Evolutionary conservation across 2,888 invertebrate genomes (phyloP), one percentile per base, ranked within the genome.

Genomic region (Pristionchus fissidentatus): DNA sequence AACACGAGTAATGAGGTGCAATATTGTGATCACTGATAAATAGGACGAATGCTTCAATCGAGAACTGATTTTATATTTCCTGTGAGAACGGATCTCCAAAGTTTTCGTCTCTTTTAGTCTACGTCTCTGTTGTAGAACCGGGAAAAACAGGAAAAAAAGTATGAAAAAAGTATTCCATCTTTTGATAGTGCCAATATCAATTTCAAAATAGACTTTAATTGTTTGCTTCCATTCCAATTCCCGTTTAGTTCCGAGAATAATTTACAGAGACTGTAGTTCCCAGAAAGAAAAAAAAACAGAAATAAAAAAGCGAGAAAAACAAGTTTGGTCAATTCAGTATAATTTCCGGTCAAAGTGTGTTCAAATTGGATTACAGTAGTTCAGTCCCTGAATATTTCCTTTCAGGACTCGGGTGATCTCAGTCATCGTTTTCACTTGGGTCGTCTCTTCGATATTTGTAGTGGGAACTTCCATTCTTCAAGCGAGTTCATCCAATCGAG

Each of bases 401-500:
- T 78, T 32, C n/a, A 78, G 78, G 10, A 29, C 8, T 38, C 78
- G 49, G n/a, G 78, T 78, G 32, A 55, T 78, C 55, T 35, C 38
- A 7, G 35, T 78, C 35, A 78, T 78, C 7, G 29, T 55, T 3
- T 26, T 55, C 5, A 52, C 78, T 3, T 78, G 78, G 78, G 32
- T 77, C 10, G 7, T 77, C 5, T 77, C 77, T 49, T 46, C 41
- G 29, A 8, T 32, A 13, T 46, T 52, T 38, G 77, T 77, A 0
- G 38, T 77, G 4, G 46, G 49, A 3, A 77, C 46, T 46, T 77
- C 77, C 2, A 22, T 55, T 60, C 15, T 86, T 80, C 84, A 86
- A 57, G 85, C 85, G 2, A 86, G 85, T 80, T 84, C 84, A 3
- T 43, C 83, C 62, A 86, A 87, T 35, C 32, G 85, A 22, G 85